Evolutionary conservation across 2,888 invertebrate genomes (phyloP), one percentile per base, ranked within the genome.

Genomic region (Geophilus truncorum): DNA sequence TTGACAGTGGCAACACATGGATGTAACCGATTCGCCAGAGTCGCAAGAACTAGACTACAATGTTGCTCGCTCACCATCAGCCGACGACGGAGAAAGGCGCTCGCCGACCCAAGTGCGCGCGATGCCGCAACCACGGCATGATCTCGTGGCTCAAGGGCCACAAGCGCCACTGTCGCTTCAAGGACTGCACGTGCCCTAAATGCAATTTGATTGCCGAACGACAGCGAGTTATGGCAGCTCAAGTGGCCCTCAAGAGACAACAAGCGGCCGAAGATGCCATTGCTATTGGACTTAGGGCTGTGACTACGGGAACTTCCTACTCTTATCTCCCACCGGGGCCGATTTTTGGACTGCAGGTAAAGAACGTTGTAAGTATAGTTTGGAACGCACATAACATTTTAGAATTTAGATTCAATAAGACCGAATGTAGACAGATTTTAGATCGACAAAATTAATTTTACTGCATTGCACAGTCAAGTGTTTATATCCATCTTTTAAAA

Each of bases 141-240:
- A 97, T 98, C 81, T 96, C 97, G 30, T 95, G 95, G 6, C 90
- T 96, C 81, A 98, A 98, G 89, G 96, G 96, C 0, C 95, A 95
- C 90, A 96, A 96, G 88, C 91, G 98, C 15, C 98, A 97, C 89
- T 98, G 98, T 87, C 91, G 97, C 82, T 98, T 97, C 97, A 89
- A 95, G 82, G 98, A 98, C 89, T 98, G 98, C 89, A 93, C 95
- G 83, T 98, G 97, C 88, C 96, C 97, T 81, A 98, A 98, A 89
- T 98, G 98, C 89, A 98, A 97, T 21, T 91, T 98, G 83, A 98
- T 88, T 95, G 79, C 92, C 25, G 91, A 91, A 83, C 84, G 91
- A 45, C 91, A 91, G 84, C 85, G 90, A 57, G 90, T 91, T 1
- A 91, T 91, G 91, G 91, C 91, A 0, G 91, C 91, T 0, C 91